Percentiles rank a stretch among this genome's conserved stretches.
These are phyloP conservation scores for Syngnathus typhle DNA, from an alignment of 2,113 vertebrate species.

Conservation along the genomic window DNA sequence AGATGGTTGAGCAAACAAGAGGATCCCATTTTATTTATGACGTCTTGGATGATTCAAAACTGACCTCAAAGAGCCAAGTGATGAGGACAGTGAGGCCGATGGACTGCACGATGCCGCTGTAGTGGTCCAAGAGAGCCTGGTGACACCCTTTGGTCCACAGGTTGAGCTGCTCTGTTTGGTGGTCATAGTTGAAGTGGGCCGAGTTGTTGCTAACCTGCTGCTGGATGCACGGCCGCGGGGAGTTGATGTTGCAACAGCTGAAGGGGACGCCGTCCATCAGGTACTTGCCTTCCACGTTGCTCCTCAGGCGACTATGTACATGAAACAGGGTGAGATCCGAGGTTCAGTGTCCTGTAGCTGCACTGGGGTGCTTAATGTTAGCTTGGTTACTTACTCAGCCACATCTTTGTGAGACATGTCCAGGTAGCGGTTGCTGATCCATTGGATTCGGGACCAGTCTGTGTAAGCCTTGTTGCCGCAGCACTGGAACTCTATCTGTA, in stretches of 20 bases:
- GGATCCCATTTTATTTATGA: too few relatives aligned
- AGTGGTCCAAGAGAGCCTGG: constrained; percentile 78
- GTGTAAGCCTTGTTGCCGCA: constrained; percentile 81
- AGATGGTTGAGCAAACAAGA: too few relatives aligned
- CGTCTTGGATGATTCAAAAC: not conserved
- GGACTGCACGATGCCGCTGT: constrained; percentile 75
- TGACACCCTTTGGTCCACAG: constrained; percentile 80
- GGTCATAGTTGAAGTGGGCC: constrained; percentile 81
- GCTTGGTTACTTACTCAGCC: constrained; percentile 73
- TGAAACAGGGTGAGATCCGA: too few relatives aligned
- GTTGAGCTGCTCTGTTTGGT: constrained; percentile 77
- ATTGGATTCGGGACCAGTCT: constrained; percentile 88
- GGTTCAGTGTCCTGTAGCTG: not conserved
- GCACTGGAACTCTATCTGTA: constrained; percentile 81
- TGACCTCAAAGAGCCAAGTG: constrained; percentile 84
- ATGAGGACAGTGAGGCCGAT: constrained; percentile 75
- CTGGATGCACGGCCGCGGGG: constrained; percentile 83
- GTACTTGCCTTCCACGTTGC: constrained; percentile 79
- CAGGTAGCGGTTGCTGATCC: constrained; percentile 82
- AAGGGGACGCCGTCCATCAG: constrained; percentile 80
- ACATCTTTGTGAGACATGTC: constrained; percentile 80
- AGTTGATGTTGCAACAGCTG: constrained; percentile 82
- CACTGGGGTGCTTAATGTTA: not conserved
- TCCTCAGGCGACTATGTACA: constrained; percentile 73
- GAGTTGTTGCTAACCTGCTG: constrained; percentile 80